These are phyloP conservation scores for Scomber japonicus DNA, from an alignment of 2,113 vertebrate species.

Conservation along the genomic window DNA sequence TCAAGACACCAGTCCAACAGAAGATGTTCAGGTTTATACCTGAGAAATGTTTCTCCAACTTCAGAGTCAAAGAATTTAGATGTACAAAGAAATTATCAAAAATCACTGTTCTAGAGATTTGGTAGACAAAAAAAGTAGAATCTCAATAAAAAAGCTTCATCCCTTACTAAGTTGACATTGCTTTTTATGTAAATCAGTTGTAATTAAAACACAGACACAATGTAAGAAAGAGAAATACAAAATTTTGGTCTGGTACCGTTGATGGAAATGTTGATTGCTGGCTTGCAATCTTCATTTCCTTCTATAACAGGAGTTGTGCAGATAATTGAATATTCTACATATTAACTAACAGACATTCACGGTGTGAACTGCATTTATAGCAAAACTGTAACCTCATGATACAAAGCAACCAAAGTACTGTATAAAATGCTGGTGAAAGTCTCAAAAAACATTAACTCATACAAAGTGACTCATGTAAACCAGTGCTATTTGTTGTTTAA, in stretches of 20 bases:
- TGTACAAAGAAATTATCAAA: too few species aligned
- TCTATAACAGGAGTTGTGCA: background rate
- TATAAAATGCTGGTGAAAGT: conserved; percentile 68
- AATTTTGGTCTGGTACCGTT: conserved; percentile 17
- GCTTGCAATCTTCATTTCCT: background rate
- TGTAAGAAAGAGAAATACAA: conserved; percentile 32
- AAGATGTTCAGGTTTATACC: too few species aligned
- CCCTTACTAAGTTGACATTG: background rate
- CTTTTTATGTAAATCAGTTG: conserved; percentile 50
- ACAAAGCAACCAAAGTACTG: background rate
- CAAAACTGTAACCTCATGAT: conserved; percentile 15
- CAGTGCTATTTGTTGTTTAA: conserved; percentile 45
- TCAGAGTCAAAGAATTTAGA: too few species aligned
- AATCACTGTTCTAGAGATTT: too few species aligned
- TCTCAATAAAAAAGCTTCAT: background rate
- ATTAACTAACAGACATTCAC: conserved; percentile 9
- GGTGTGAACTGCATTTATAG: background rate
- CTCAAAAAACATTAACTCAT: conserved; percentile 18
- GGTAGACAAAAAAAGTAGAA: too few species aligned
- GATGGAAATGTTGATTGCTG: conserved; percentile 13
- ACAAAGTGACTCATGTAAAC: conserved; percentile 56
- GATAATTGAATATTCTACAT: conserved; percentile 19
- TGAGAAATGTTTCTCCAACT: too few species aligned
- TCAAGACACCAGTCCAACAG: too few species aligned
- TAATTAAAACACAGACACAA: conserved; percentile 56